phyloP scores from a whole-genome alignment of 1,140 invertebrate species.

The Diachasma alloeum region DNA sequence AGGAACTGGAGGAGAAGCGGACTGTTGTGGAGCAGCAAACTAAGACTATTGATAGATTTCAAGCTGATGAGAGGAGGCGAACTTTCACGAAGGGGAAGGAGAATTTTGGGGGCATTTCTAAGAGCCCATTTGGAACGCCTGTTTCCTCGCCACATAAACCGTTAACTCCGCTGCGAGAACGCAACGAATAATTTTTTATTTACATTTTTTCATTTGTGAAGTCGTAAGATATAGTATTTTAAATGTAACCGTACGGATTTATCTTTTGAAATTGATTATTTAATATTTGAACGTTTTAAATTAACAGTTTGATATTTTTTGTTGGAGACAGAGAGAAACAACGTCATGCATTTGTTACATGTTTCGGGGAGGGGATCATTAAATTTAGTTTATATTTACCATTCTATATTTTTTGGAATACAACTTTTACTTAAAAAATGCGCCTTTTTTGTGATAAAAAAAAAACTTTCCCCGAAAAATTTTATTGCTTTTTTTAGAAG shows the following conservation, averaged over 20 bases:
- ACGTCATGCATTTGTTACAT: not conserved
- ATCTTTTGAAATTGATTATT: not conserved
- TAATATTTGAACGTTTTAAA: not conserved
- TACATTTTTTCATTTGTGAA: not conserved
- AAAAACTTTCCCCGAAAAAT: no score
- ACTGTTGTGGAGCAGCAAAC: slow-evolving; percentile 48
- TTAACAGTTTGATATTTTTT: not conserved
- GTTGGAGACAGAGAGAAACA: not conserved
- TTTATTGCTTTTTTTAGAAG: no score
- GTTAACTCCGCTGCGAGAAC: slow-evolving; percentile 52
- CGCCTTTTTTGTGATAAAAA: no score
- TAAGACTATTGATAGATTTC: slow-evolving; percentile 48
- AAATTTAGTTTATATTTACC: not conserved
- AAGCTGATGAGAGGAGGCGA: slow-evolving; percentile 47
- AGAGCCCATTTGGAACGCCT: slow-evolving; percentile 41
- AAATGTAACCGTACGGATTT: not conserved
- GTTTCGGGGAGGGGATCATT: not conserved
- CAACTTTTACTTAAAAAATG: no score
- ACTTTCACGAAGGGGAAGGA: slow-evolving; percentile 55
- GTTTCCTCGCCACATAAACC: slow-evolving; percentile 53
- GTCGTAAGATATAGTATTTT: no score
- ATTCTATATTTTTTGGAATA: no score
- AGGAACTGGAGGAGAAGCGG: slow-evolving; percentile 53
- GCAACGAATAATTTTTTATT: slow-evolving; percentile 50
- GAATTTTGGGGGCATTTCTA: slow-evolving; percentile 42